Percentiles rank a stretch among this genome's conserved stretches.
Evolutionary conservation across 1,140 invertebrate genomes (phyloP).

Genomic region (Diorhabda elongata): DNA sequence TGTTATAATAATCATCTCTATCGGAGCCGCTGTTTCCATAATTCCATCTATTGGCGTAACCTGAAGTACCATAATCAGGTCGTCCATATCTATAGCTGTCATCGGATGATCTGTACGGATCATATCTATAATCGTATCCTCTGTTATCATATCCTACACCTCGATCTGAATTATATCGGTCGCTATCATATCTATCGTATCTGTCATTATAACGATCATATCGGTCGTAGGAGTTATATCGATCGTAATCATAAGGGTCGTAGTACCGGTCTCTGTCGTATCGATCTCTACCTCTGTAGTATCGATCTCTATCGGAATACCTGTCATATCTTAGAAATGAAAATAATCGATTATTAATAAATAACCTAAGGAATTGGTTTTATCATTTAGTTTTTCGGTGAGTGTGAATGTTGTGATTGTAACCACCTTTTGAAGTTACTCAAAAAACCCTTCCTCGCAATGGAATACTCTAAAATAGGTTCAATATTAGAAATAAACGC

Average conservation of each 20-base stretch:
- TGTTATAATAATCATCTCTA: conserved; percentile 15
- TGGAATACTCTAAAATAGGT: too few relatives aligned
- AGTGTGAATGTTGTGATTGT: too few relatives aligned
- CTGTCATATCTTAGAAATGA: conserved; percentile 1
- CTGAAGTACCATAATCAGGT: conserved; percentile 42
- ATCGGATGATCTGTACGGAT: not conserved
- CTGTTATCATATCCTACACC: conserved; percentile 40
- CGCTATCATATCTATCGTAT: conserved; percentile 10
- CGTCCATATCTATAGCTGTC: conserved; percentile 41
- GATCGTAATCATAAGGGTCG: conserved; percentile 1
- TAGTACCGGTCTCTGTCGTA: not conserved
- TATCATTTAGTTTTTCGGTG: too few relatives aligned
- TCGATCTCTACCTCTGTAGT: conserved; percentile 1
- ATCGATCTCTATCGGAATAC: conserved; percentile 9
- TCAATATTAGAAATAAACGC: too few relatives aligned
- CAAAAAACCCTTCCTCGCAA: too few relatives aligned
- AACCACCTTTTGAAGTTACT: too few relatives aligned
- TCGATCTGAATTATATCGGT: conserved; percentile 9
- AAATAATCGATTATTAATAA: not conserved
- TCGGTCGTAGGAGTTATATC: conserved; percentile 9
- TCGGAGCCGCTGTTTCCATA: conserved; percentile 24
- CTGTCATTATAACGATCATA: conserved; percentile 6
- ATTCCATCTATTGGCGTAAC: conserved; percentile 44
- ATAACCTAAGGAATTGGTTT: too few relatives aligned
- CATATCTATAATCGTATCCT: conserved; percentile 36